Evolutionary conservation across 2,797 vertebrate species (phyloP), one percentile per base, ranked within the genome.

Genomic region (Argyrosomus regius): DNA sequence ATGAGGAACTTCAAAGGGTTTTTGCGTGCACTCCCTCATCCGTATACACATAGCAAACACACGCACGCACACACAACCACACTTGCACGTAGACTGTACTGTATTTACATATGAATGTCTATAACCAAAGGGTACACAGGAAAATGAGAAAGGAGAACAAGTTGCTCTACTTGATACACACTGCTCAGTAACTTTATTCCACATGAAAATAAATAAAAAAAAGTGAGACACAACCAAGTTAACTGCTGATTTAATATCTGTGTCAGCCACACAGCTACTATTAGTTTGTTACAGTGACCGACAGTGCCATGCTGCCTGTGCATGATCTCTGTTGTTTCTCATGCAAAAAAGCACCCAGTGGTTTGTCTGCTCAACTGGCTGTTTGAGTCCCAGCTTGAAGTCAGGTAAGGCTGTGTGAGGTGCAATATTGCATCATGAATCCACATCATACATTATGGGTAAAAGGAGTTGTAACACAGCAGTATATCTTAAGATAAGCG

Each of bases 1-100:
- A 93, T 88, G 89, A 93, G 84, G 80, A 89, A 92, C 93, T 90
- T 94, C 93, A 94, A 94, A 94, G 89, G 78, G 22, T 62, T 82
- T 72, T 49, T 57, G 80, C 46, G 6, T 79, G 85, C 50, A 18
- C 71, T 86, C 78, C 72, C 67, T 74, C 72, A 82, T 78, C 79
- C 59, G 43, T 64, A 62, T 63, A 83, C 66, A 81, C 84, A 79
- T n/a, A 43, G 77, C 64, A 82, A 75, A 85, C 71, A 77, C 62
- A 78, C 62, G 60, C 82, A 49, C 71, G 57, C 73, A 67, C 31
- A 48, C 50, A 35, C 13, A 35, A 66, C 35, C 66, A 48, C 57
- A 39, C 43, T 64, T 7, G 63, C 63, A 73, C 75, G 61, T 7
- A 85, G 58, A 48, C 67, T 46, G 65, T 70, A 81, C 78, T 74